These are phyloP conservation scores for Scaptomyza graminum DNA, from an alignment of 1,140 invertebrate species.

Conservation along the genomic window DNA sequence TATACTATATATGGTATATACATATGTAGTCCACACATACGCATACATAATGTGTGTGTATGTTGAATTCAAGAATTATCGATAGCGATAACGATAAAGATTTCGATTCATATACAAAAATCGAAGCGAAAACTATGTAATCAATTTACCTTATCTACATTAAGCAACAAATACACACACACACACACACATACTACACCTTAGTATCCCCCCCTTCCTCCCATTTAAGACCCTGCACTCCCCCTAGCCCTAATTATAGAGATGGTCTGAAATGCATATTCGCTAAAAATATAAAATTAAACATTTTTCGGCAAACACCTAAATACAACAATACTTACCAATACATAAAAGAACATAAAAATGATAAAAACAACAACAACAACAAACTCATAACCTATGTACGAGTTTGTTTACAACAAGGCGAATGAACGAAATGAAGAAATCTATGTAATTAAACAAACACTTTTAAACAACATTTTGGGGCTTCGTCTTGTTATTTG, in stretches of 20 bases:
- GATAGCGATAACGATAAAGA: slow-evolving; percentile 17
- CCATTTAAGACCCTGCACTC: neutral
- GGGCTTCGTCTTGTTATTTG: too few relatives aligned
- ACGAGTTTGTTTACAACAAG: slow-evolving; percentile 39
- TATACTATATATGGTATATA: slow-evolving; percentile 13
- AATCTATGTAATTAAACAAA: slow-evolving; percentile 55
- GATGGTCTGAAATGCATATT: slow-evolving; percentile 41
- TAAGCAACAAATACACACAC: slow-evolving; percentile 43
- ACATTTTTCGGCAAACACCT: slow-evolving; percentile 19
- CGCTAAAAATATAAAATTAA: slow-evolving; percentile 10
- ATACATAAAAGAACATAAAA: neutral
- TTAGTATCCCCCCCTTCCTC: neutral
- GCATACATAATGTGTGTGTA: slow-evolving; percentile 43
- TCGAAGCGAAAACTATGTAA: slow-evolving; percentile 56
- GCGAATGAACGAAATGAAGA: too few relatives aligned
- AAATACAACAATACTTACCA: slow-evolving; percentile 2
- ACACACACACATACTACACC: slow-evolving; percentile 2
- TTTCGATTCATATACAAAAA: slow-evolving; percentile 30
- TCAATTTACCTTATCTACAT: slow-evolving; percentile 67
- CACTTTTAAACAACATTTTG: slow-evolving; percentile 47
- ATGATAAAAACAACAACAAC: neutral
- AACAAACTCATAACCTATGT: slow-evolving; percentile 28
- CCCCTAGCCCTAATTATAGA: slow-evolving; percentile 31
- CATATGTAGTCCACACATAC: slow-evolving; percentile 16
- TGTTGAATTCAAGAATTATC: slow-evolving; percentile 39